Conservation (phyloP, 64 coral and sea anemone genomes). For the Pocillopora verrucosa region DNA sequence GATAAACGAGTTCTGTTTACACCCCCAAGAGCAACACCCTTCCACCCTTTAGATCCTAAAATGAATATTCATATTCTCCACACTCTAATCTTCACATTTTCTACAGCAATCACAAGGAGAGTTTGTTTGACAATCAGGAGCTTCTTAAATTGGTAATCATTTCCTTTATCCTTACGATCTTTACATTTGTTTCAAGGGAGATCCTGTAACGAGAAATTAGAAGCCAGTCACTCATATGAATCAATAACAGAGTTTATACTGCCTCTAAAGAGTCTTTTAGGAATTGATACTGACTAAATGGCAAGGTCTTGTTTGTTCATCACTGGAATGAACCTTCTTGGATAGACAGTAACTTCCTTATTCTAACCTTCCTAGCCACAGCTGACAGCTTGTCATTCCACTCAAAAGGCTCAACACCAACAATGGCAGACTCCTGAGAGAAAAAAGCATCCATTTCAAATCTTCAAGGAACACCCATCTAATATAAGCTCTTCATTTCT, state of each 20-base stretch:
- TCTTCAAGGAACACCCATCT: not conserved
- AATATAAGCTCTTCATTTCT: no score
- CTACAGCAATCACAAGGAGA: not conserved
- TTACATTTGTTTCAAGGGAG: not conserved
- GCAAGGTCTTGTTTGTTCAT: not conserved
- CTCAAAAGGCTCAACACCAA: not conserved
- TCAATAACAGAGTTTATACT: no score
- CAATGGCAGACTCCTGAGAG: not conserved
- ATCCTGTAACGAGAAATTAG: no score
- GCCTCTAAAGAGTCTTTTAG: not conserved
- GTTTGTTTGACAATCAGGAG: not conserved
- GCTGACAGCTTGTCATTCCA: constrained; percentile 26
- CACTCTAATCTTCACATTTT: not conserved
- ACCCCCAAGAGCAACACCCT: no score
- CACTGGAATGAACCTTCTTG: not conserved
- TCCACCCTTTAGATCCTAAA: no score
- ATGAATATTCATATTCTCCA: no score
- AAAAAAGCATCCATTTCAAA: not conserved
- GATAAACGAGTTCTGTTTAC: no score
- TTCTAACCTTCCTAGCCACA: not conserved
- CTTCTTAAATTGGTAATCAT: no score
- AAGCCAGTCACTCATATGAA: no score
- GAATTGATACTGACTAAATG: not conserved
- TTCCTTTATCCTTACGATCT: no score
- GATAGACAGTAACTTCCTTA: not conserved